Evolutionary conservation across 2,797 vertebrate genomes (phyloP).

Genomic region (Tarsius wallacei): DNA sequence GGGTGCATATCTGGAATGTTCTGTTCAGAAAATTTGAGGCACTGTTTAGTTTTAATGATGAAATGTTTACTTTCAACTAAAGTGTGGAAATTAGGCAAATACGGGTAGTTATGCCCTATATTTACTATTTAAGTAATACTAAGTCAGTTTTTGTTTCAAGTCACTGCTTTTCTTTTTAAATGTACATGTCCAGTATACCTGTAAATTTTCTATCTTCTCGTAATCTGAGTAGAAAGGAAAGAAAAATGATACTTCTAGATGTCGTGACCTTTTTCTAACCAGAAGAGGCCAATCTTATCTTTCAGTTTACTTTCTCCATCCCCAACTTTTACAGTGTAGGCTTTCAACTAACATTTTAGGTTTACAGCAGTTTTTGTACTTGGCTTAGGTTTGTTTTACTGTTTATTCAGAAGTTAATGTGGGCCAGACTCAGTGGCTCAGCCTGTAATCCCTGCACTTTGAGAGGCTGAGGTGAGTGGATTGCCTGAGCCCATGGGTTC

Average conservation of each 20-base stretch:
- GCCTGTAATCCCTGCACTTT: too few species aligned
- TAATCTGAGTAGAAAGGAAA: neutral
- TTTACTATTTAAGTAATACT: constrained; percentile 12
- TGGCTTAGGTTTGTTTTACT: neutral
- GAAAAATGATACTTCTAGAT: neutral
- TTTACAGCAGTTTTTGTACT: neutral
- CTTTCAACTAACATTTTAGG: neutral
- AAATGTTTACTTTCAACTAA: neutral
- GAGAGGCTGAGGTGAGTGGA: too few species aligned
- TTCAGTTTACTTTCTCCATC: neutral
- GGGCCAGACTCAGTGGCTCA: too few species aligned
- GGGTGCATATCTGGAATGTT: neutral
- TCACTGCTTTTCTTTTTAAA: neutral
- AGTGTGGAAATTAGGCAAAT: neutral
- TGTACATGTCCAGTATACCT: neutral
- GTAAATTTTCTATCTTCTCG: neutral
- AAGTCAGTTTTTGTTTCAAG: constrained; percentile 15
- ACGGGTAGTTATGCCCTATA: neutral
- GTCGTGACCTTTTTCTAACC: neutral
- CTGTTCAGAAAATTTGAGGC: neutral
- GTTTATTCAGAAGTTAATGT: neutral
- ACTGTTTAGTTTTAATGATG: neutral
- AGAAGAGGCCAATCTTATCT: neutral
- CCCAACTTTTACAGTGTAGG: neutral
- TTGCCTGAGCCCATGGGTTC: too few species aligned